Percentiles rank a stretch among this genome's conserved stretches.
phyloP scores from a whole-genome alignment of 2,113 vertebrate genomes.

The Trematomus loennbergii region DNA sequence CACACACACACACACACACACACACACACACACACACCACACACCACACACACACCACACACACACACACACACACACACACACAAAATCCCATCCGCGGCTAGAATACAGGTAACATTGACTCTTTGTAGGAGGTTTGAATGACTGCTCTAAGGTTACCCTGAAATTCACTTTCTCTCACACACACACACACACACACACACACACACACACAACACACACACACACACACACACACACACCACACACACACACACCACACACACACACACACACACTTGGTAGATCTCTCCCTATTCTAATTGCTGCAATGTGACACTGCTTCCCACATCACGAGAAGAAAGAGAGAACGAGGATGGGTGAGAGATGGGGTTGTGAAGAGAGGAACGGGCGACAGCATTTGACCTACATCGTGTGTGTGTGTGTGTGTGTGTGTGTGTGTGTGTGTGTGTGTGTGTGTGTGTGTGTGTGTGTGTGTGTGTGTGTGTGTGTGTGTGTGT shows the following conservation, averaged over 20 bases:
- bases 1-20: constrained; percentile 49
- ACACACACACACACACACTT: constrained; percentile 30
- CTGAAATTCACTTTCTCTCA: constrained; percentile 54
- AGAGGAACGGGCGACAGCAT: constrained; percentile 14
- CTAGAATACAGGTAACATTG: constrained; percentile 68
- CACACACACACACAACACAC: constrained; percentile 10
- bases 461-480: not conserved
- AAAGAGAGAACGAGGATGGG: constrained; percentile 43
- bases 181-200: constrained; percentile 14
- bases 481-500: not conserved
- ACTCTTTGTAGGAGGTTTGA: constrained; percentile 75
- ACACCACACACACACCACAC: constrained; percentile 41
- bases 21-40: constrained; percentile 37
- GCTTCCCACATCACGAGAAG: constrained; percentile 65
- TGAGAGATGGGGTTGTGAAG: constrained; percentile 13
- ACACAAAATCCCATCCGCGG: constrained; percentile 2
- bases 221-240: constrained; percentile 32
- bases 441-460: not conserved
- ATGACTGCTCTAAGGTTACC: constrained; percentile 77
- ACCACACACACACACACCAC: constrained; percentile 15
- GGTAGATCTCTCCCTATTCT: constrained; percentile 57
- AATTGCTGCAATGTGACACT: constrained; percentile 76
- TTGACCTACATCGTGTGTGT: constrained; percentile 56
- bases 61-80: constrained; percentile 36
- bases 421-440: too few relatives aligned